Conservation (phyloP, 2,797 vertebrate genomes). For the Catamblyrhynchus diadema region DNA sequence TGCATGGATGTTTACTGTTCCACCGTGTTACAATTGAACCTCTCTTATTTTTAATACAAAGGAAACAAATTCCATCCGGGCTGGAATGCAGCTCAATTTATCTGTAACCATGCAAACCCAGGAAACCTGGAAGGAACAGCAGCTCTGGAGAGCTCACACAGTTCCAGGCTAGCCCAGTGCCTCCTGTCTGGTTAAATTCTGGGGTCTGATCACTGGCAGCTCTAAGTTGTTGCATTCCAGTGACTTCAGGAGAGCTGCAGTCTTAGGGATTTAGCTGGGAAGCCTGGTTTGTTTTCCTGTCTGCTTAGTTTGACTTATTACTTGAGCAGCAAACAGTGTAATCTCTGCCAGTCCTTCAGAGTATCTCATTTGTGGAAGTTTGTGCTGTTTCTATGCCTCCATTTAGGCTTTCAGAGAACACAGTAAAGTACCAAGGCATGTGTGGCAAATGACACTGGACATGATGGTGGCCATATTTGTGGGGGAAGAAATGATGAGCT, state of each 20-base stretch:
- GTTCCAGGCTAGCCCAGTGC: not conserved
- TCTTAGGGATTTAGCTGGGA: not conserved
- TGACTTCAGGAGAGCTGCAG: not conserved
- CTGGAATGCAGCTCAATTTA: constrained; percentile 41
- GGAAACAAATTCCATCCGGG: not conserved
- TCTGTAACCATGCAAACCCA: not conserved
- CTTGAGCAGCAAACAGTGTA: not conserved
- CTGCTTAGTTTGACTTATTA: not conserved
- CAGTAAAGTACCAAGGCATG: not conserved
- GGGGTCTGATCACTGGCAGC: not conserved
- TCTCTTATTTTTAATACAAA: constrained; percentile 56
- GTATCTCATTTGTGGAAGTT: not conserved
- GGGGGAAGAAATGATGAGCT: fast-evolving
- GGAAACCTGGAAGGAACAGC: not conserved
- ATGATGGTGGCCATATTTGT: not conserved
- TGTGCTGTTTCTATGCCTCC: not conserved
- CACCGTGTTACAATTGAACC: not conserved
- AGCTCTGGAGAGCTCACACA: not conserved
- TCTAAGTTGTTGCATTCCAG: not conserved
- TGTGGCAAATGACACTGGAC: not conserved
- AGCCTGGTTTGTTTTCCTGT: not conserved
- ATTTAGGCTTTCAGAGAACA: not conserved
- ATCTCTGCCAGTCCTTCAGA: not conserved
- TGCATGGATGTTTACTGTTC: not conserved
- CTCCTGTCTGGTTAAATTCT: not conserved